Percentiles rank a stretch among this genome's conserved stretches.
These are phyloP conservation scores for Tanytarsus gracilentus DNA, from an alignment of 2,888 invertebrate species.

Conservation along the genomic window DNA sequence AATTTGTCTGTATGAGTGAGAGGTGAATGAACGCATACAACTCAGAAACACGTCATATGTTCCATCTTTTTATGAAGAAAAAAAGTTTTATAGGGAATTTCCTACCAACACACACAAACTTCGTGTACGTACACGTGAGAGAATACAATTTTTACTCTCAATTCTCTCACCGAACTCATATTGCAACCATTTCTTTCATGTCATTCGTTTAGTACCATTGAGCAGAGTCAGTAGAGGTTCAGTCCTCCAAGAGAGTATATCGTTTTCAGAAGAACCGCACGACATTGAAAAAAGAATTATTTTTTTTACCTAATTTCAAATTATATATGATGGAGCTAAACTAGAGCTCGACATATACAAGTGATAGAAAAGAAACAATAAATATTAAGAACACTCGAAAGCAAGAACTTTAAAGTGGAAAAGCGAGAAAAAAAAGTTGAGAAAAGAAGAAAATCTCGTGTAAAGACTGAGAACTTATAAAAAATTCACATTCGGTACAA, in stretches of 20 bases:
- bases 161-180: background rate
- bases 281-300: constrained; percentile 6
- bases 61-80: constrained; percentile 3
- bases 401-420: background rate
- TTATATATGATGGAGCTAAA: constrained; percentile 22
- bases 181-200: background rate
- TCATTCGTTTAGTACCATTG: constrained; percentile 3
- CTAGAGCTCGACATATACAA: constrained; percentile 5
- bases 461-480: constrained; percentile 15
- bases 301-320: constrained; percentile 23
- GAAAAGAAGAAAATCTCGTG: background rate
- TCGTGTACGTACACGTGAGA: constrained; percentile 8
- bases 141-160: background rate
- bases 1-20: background rate
- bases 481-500: constrained; percentile 7
- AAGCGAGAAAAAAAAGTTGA: background rate
- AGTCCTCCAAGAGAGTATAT: constrained; percentile 20
- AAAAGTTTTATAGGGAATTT: constrained; percentile 18
- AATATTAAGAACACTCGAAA: constrained; percentile 1
- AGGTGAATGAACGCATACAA: constrained; percentile 22
- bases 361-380: constrained; percentile 17
- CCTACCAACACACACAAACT: background rate
- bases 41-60: constrained; percentile 17
- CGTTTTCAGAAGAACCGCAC: constrained; percentile 5
- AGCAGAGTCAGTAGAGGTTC: constrained; percentile 23